Evolutionary conservation across 2,797 vertebrate species (phyloP), one percentile per base, ranked within the genome.

Genomic region (Somateria mollissima): DNA sequence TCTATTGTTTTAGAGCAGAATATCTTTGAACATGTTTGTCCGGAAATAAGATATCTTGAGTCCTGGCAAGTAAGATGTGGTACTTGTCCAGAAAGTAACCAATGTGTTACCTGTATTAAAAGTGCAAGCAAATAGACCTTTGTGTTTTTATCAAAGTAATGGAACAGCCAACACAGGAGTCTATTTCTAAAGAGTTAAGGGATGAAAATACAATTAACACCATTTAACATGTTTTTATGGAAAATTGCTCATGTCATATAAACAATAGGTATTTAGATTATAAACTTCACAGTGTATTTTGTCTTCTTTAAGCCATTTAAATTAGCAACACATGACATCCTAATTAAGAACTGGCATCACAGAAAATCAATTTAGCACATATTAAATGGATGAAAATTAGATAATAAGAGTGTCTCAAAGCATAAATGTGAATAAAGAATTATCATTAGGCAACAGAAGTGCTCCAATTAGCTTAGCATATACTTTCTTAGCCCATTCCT

Each of bases 331-430:
- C 20, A 60, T 77, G 58, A 39, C 70, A 77, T 49, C 13, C 17
- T 80, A 71, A 85, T 84, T 74, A 90, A 39, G 53, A 90, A 81
- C 1, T 41, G 17, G 10, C 43, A 88, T 65, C 4, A 43, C 4
- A 60, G 73, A 74, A 90, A 93, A 95, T 86, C 61, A 89, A 83
- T 92, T 91, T 80, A 80, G 21, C 39, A 41, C 14, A 57, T 11
- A 72, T 36, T 86, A 88, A 88, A 43, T 57, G n/a, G 32, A 47
- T 74, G 82, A 18, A n/a, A 79, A 83, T 73, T 76, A 76, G 25
- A 77, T 60, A 77, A 73, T 45, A 27, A 64, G 8, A 77, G 20
- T 9, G 80, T 64, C 34, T 83, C 5, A 6, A 83, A 87, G 34
- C 3, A 66, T 34, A 92, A 76, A 54, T n/a, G 4, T 21, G 12